A percentile compares a stretch with the other conserved stretches of the same genome.
phyloP scores from a whole-genome alignment of 2,113 vertebrate species.

The Tiliqua scincoides region DNA sequence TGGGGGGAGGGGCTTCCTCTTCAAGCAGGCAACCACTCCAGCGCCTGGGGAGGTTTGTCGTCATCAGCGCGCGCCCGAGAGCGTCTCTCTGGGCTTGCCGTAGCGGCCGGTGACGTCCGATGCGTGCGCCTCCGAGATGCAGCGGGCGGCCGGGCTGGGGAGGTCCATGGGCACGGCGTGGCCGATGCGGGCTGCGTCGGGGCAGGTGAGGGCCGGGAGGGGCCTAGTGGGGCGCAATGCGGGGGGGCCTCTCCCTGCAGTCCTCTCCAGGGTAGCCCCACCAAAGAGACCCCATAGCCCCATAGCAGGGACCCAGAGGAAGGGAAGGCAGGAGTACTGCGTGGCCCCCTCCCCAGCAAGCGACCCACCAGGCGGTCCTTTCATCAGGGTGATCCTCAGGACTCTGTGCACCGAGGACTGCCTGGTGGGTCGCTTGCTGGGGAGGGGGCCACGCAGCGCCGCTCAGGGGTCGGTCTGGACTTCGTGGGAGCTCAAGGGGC shows the following conservation, averaged over 20 bases:
- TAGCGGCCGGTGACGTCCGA: not conserved
- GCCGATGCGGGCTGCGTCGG: not conserved
- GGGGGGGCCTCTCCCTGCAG: no score
- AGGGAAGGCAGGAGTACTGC: not conserved
- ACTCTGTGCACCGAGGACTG: no score
- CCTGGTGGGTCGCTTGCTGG: no score
- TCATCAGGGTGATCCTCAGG: no score
- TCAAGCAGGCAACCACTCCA: not conserved
- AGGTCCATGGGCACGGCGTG: not conserved
- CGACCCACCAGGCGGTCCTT: not conserved
- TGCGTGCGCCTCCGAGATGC: not conserved
- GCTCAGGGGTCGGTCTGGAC: not conserved
- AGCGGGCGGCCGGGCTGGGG: not conserved
- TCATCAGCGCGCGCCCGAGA: not conserved
- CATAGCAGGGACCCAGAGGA: no score
- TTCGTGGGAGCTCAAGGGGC: not conserved
- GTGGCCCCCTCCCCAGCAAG: not conserved
- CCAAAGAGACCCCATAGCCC: no score
- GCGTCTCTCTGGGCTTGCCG: rapidly evolving
- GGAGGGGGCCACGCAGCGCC: no score
- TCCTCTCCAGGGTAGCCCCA: no score
- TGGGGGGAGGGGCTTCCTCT: no score
- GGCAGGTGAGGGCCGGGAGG: not conserved
- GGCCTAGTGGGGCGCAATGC: no score
- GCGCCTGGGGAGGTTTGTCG: no score